These are phyloP conservation scores for Andrena hattorfiana DNA, from an alignment of 2,888 invertebrate species.

Conservation along the genomic window DNA sequence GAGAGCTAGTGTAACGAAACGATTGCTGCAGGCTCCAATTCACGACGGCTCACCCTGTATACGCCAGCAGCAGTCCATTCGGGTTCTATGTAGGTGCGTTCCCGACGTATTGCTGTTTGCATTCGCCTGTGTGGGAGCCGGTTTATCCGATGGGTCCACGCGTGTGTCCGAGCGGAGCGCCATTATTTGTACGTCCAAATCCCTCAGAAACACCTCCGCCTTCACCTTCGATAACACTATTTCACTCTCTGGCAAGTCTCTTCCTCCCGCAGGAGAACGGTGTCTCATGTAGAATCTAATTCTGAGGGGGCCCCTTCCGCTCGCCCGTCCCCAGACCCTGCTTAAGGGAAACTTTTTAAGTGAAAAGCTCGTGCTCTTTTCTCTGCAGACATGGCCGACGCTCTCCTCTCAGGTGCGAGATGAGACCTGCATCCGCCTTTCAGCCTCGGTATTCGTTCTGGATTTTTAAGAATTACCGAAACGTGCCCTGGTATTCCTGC, in stretches of 20 bases:
- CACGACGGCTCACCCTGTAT: background rate
- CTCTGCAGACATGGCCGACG: slow-evolving; percentile 32
- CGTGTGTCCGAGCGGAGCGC: slow-evolving; percentile 42
- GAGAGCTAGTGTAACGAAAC: slow-evolving; percentile 3
- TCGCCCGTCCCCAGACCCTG: slow-evolving; percentile 57
- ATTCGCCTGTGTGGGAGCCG: background rate
- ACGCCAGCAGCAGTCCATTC: background rate
- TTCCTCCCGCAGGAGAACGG: slow-evolving; percentile 59
- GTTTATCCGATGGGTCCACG: slow-evolving; percentile 43
- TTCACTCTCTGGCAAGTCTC: slow-evolving; percentile 53
- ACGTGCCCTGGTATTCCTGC: slow-evolving; percentile 42
- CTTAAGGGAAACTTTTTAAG: slow-evolving; percentile 74
- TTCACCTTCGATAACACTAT: slow-evolving; percentile 65
- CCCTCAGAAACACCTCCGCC: slow-evolving; percentile 48
- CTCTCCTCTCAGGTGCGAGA: slow-evolving; percentile 51
- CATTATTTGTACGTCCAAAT: slow-evolving; percentile 57
- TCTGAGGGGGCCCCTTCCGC: slow-evolving; percentile 55
- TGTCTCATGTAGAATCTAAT: slow-evolving; percentile 73
- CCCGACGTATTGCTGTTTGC: slow-evolving; percentile 14
- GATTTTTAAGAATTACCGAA: slow-evolving; percentile 56
- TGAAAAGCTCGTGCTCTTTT: slow-evolving; percentile 69
- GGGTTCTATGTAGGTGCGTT: background rate
- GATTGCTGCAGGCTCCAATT: slow-evolving; percentile 10
- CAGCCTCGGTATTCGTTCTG: slow-evolving; percentile 40
- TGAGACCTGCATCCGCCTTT: slow-evolving; percentile 45